Conservation (phyloP, 2,797 vertebrate species). For the Gouania willdenowi region DNA sequence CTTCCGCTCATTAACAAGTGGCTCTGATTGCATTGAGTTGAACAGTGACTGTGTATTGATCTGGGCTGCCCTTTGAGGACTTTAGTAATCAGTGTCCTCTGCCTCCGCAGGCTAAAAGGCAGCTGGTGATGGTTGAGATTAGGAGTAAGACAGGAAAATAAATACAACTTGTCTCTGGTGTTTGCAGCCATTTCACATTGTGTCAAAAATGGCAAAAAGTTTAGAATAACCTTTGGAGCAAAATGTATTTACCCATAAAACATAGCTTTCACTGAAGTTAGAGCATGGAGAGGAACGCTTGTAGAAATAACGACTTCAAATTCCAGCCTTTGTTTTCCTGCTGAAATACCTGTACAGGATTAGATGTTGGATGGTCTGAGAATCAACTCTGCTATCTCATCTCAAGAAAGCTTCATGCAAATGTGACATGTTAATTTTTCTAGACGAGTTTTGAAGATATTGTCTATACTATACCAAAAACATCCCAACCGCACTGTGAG, state of each 20-base stretch:
- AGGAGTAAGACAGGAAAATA: constrained; percentile 39
- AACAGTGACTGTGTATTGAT: constrained; percentile 86
- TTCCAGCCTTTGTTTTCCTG: constrained; percentile 15
- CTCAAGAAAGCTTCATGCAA: constrained; percentile 14
- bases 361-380: too few relatives aligned
- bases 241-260: too few relatives aligned
- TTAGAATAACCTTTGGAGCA: too few relatives aligned
- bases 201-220: too few relatives aligned
- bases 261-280: too few relatives aligned
- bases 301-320: too few relatives aligned
- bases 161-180: too few relatives aligned
- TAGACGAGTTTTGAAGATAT: too few relatives aligned
- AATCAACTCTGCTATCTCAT: constrained; percentile 16
- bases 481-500: constrained; percentile 20
- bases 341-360: constrained; percentile 11
- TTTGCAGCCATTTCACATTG: too few relatives aligned
- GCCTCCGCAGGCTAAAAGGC: constrained; percentile 31
- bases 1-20: constrained; percentile 83
- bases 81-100: constrained; percentile 78
- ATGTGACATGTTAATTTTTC: constrained; percentile 17
- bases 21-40: constrained; percentile 86
- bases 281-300: too few relatives aligned
- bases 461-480: too few relatives aligned
- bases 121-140: constrained; percentile 43
- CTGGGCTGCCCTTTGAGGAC: constrained; percentile 80